Evolutionary conservation across 2,113 vertebrate genomes (phyloP), one percentile per base, ranked within the genome.

Genomic region (Antigone vipio): DNA sequence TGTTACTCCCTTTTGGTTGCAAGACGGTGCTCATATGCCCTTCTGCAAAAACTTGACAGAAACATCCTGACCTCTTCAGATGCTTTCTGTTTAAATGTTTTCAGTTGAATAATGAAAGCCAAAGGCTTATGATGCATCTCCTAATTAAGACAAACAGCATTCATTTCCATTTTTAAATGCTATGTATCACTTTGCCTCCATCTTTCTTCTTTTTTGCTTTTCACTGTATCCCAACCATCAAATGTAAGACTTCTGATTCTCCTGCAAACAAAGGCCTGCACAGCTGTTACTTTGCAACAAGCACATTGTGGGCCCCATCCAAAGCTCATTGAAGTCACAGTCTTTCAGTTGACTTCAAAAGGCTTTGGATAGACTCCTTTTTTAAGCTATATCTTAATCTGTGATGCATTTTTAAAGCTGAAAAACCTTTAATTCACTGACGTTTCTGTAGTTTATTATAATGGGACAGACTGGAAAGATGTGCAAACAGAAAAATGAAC

Each of bases 251-350:
- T 97, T 96, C 85, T 94, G 94, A 96, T 96, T 96, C 91, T 91
- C 84, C 59, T 71, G 73, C 62, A 96, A 96, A 97, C 92, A 96
- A 96, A 97, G 90, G 83, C 93, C 85, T 92, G 95, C 95, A 97
- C 95, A 97, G 95, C 94, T 95, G 96, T 95, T 95, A 96, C 91
- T 97, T 91, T 94, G 94, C 96, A 96, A 50, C 66, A 88, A 96
- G 85, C 88, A 69, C 93, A 92, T 91, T 91, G 89, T 96, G 93
- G 86, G 96, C 86, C 83, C 77, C 90, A 96, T 96, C 95, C 96
- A 91, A 93, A 94, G 90, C 93, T 93, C 75, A 91, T 95, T 97
- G 96, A 97, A 95, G 94, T 95, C 22, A 16, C 27, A 95, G 92
- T 94, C 85, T 96, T 97, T 96, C 88, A 95, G 92, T 92, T 93